Base-by-base conservation (phyloP, 1,140 invertebrate genomes). In the Trachymyrmex septentrionalis region DNA sequence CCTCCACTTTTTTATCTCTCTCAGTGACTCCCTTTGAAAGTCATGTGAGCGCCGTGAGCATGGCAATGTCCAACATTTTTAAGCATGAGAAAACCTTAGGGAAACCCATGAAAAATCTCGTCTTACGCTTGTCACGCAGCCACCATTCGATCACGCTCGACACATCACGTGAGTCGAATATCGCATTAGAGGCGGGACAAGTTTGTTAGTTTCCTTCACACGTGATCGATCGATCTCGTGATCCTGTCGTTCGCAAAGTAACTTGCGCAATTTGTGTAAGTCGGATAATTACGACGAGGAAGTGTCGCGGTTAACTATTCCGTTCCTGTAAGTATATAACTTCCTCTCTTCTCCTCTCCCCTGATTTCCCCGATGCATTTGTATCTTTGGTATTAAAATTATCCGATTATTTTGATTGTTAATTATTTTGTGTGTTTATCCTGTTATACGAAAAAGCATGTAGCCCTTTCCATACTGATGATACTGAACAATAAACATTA, bases 11-110 rank as follows among this genome's bases (percentile, higher is more conserved):
- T 19, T n/a, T n/a, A 21, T 27, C 24, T 24, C 50, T 71, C 21
- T 81, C 34, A 30, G 48, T 55, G 61, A 53, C 34, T 84, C 34
- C 27, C 55, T 14, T 44, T 38, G 27, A 75, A 50, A 88, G 67
- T 90, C 76, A 73, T 67, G 50, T 61, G 80, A 85, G 75, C 71
- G 86, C 78, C 89, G 81, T 82, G 86, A 88, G 92, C 91, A 92
- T 91, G 90, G 77, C 85, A 87, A 91, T 85, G 90, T 89, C 90
- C 57, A 90, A 86, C 80, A 27, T 81, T 57, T 57, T 92, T 94
- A 93, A 94, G 93, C 94, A 95, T 93, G 93, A 93, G 91, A 94
- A 94, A 94, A 93, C 85, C 89, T 86, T 86, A 91, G 90, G 90
- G 89, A 91, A 90, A 90, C 72, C 67, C 90, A 91, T 91, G 82